phyloP scores from a whole-genome alignment of 1,140 invertebrate genomes.

The Danaus plexippus region DNA sequence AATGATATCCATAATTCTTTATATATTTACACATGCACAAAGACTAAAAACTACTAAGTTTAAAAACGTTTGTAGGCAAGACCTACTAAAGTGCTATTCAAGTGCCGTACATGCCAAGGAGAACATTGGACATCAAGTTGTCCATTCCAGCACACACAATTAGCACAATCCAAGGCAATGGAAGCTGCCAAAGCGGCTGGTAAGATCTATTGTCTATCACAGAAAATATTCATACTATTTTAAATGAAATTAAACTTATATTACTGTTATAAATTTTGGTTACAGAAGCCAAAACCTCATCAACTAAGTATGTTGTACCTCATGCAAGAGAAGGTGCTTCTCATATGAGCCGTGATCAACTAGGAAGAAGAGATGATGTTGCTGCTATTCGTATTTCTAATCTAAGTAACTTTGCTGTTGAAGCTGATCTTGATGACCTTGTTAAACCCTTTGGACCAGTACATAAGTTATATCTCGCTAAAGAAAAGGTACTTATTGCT shows the following conservation, averaged over 20 bases:
- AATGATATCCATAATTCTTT: not conserved
- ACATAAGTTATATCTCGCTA: constrained; percentile 66
- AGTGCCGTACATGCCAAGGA: constrained; percentile 94
- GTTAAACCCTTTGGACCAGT: constrained; percentile 93
- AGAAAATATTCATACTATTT: constrained; percentile 5
- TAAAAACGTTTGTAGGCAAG: constrained; percentile 29
- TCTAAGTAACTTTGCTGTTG: constrained; percentile 95
- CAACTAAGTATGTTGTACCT: constrained; percentile 86
- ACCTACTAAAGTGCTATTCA: constrained; percentile 81
- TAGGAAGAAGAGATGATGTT: constrained; percentile 81
- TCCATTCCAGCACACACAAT: constrained; percentile 93
- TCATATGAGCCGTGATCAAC: constrained; percentile 81
- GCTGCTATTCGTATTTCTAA: constrained; percentile 97
- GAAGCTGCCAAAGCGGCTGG: constrained; percentile 61
- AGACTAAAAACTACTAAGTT: not conserved
- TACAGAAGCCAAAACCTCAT: constrained; percentile 53
- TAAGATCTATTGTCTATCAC: constrained; percentile 18
- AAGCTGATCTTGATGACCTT: constrained; percentile 95
- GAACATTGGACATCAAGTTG: constrained; percentile 98
- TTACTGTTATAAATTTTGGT: constrained; percentile 11
- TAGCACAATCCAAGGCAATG: constrained; percentile 75
- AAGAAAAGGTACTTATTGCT: constrained; percentile 56
- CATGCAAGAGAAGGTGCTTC: constrained; percentile 86
- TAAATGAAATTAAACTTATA: not conserved
- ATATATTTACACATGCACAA: constrained; percentile 4